These are phyloP conservation scores for Eilema griseolum DNA, from an alignment of 2,888 invertebrate species.

Conservation along the genomic window DNA sequence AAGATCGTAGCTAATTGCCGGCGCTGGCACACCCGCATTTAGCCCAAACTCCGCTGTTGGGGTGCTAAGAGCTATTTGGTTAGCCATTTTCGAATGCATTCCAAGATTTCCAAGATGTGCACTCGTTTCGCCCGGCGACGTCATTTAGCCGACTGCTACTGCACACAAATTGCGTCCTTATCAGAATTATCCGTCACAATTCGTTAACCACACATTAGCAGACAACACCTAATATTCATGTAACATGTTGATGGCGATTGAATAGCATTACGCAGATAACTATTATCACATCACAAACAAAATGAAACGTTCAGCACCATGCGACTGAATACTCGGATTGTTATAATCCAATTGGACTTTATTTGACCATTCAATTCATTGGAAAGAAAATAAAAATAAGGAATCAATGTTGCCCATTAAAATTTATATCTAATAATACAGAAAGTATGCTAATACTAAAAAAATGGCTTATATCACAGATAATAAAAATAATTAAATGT, in stretches of 20 bases:
- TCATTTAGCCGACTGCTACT: constrained; percentile 64
- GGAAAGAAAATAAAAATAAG: neutral
- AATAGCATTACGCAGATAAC: neutral
- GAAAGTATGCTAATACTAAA: no score
- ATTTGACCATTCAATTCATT: no score
- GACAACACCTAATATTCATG: constrained; percentile 6
- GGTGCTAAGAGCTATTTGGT: constrained; percentile 60
- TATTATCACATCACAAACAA: constrained; percentile 35
- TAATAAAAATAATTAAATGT: no score
- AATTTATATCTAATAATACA: neutral
- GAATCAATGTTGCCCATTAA: constrained; percentile 3
- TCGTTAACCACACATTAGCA: constrained; percentile 49
- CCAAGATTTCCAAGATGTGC: constrained; percentile 62
- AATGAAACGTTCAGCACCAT: constrained; percentile 21
- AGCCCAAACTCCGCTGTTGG: constrained; percentile 64
- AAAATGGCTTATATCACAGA: no score
- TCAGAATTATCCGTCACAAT: constrained; percentile 63
- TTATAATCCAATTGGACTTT: neutral
- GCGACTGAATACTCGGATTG: constrained; percentile 9
- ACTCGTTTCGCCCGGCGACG: constrained; percentile 67
- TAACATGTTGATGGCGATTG: constrained; percentile 6
- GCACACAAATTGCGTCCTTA: constrained; percentile 60
- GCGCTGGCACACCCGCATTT: constrained; percentile 64
- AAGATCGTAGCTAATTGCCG: constrained; percentile 60
- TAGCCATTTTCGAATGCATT: constrained; percentile 63